Base-by-base conservation (phyloP, 2,113 vertebrate genomes). In the Daubentonia madagascariensis region DNA sequence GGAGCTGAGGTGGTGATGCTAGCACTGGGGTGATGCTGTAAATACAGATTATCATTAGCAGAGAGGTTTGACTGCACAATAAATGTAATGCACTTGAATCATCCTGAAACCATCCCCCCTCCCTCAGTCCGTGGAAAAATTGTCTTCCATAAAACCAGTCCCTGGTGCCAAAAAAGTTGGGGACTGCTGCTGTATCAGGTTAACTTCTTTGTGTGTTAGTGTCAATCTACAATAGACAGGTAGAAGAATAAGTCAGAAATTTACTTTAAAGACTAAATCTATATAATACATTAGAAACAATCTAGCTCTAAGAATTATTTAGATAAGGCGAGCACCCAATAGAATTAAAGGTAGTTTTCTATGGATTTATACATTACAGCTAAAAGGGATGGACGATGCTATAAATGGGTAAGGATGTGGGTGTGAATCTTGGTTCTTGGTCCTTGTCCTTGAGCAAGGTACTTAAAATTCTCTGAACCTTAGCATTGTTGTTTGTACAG, bases 391-490 rank as follows among this genome's bases (percentile, higher is more conserved):
- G 6, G 40, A 79, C 11, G 37, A 65, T 73, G 68, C 8, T 87
- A 7, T 76, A 40, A 16, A 65, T 13, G 20, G 18, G 28, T 43
- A 37, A 91, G 72, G 43, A 32, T 48, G 7, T 85, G 59, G 3
- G n/a, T 89, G 11, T 95, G 65, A 89, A 61, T 86, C 85, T 89
- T 96, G 45, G 25, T 89, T 95, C 30, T 83, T 63, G n/a, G 57
- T 95, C 9, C 0, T 70, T 90, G 80, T 25, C 32, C 37, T 90
- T 75, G 25, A 92, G n/a, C 6, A 52, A 86, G 9, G 28, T 78
- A 5, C 16, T 85, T 92, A 94, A 85, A 92, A 35, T 76, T 94
- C 30, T 95, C 68, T 75, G 30, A 52, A n/a, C 30, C 57, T 85
- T 80, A 57, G 28, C 59, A 75, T 84, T 67, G 14, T 40, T 32